Conservation (phyloP, 2,113 vertebrate species). For the Zapus hudsonius region DNA sequence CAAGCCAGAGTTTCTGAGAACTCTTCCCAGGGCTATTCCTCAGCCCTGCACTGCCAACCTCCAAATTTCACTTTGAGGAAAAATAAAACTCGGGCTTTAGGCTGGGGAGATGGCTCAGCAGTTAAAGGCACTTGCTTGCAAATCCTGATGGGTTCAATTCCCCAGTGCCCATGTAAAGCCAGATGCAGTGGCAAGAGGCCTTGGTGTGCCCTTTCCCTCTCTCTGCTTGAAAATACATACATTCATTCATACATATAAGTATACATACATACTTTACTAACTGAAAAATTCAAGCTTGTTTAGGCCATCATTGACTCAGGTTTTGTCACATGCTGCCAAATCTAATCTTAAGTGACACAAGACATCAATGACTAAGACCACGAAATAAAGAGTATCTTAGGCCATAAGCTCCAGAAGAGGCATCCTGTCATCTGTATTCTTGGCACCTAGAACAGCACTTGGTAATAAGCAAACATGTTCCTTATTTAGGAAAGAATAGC, state of each 20-base stretch:
- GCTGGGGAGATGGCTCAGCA: too few species aligned
- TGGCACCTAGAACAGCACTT: background rate
- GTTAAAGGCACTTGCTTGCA: too few species aligned
- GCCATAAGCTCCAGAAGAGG: background rate
- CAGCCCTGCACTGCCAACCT: background rate
- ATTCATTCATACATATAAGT: too few species aligned
- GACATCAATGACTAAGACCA: slow-evolving; percentile 40
- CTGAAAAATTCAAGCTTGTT: background rate
- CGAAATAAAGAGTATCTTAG: slow-evolving; percentile 58
- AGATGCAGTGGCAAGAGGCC: too few species aligned
- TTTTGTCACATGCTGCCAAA: slow-evolving; percentile 45
- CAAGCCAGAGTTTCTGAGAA: background rate
- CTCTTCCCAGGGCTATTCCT: background rate
- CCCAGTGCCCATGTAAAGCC: too few species aligned
- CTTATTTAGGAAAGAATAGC: background rate
- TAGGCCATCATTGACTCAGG: background rate
- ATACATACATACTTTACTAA: too few species aligned
- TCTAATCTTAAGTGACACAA: slow-evolving; percentile 49
- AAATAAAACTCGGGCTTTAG: slow-evolving; percentile 21
- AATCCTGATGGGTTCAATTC: too few species aligned
- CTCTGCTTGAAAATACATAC: too few species aligned
- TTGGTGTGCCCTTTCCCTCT: too few species aligned
- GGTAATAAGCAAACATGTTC: background rate
- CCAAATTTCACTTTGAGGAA: slow-evolving; percentile 2
- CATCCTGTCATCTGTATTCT: background rate